Base-by-base conservation (phyloP, 1,140 invertebrate species). In the Aphis craccivora region DNA sequence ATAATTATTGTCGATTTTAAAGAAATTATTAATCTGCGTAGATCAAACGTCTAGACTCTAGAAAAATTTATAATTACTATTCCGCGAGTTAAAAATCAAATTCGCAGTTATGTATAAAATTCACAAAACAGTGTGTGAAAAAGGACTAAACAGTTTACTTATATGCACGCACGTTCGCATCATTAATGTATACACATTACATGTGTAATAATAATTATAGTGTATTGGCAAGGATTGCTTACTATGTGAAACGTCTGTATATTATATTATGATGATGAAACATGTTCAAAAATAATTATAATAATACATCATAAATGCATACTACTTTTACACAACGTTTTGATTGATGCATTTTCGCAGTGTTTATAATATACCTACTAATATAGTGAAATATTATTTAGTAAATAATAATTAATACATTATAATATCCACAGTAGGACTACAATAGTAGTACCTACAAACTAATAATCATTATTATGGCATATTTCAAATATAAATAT, bases 201-300 rank as follows among this genome's bases (percentile, higher is more conserved):
- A 89, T 20, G 35, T 53, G 22, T 53, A 89, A 35, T 89, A n/a
- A 45, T 88, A 51, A 76, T 76, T 76, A 76, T 35, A 88, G 18
- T 88, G 45, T 88, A 88, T 88, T 88, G 86, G n/a, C 18, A 88
- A 88, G 45, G 45, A 51, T 88, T 51, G n/a, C 30, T 14, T 88
- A 89, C n/a, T 51, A 89, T 89, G 9, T 43, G 87, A 51, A 89
- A 53, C 22, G 2, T 89, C 48, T 53, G 25, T 37, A 88, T 35
- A 37, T 37, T 88, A 88, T 40, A 84, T 7, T 18, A 87, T 45
- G 25, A 87, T 22, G 25, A 45, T 30, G 45, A 48, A 88, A 88
- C 40, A 87, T 25, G 84, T 87, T 87, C 22, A 87, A 88, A 51
- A 51, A 48, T n/a, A 88, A 48, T n/a, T 30, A 45, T 51, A 51